phyloP scores from a whole-genome alignment of 2,888 invertebrate genomes.

The Leucoma salicis region DNA sequence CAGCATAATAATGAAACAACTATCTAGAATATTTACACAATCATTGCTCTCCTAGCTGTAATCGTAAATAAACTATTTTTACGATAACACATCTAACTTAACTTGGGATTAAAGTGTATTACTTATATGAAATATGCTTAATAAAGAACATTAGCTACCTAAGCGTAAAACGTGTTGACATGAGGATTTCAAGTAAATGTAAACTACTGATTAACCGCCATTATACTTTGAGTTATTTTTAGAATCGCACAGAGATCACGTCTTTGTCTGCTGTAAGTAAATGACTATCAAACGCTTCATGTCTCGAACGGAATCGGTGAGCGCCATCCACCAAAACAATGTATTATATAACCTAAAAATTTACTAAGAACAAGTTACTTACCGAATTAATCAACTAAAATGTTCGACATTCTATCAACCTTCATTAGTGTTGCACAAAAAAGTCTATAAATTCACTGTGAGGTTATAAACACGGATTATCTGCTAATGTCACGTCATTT shows the following conservation, averaged over 20 bases:
- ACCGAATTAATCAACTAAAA: conserved; percentile 56
- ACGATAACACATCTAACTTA: conserved; percentile 36
- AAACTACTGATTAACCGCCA: conserved; percentile 76
- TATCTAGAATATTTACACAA: conserved; percentile 30
- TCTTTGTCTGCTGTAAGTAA: conserved; percentile 76
- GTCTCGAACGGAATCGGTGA: conserved; percentile 33
- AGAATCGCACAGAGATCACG: conserved; percentile 77
- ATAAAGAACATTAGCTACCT: conserved; percentile 30
- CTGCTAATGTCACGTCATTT: conserved; percentile 65
- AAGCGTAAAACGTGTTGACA: conserved; percentile 34
- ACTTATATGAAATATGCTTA: conserved; percentile 29
- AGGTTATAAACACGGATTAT: conserved; percentile 62
- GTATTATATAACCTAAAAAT: conserved; percentile 62
- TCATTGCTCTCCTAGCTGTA: conserved; percentile 7
- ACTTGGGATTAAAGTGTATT: conserved; percentile 45
- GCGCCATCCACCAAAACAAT: conserved; percentile 56
- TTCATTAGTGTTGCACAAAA: conserved; percentile 52
- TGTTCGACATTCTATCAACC: conserved; percentile 59
- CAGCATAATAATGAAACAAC: conserved; percentile 12
- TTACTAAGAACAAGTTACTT: conserved; percentile 47
- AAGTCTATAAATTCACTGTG: conserved; percentile 48
- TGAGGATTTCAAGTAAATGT: conserved; percentile 62
- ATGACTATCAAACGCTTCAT: conserved; percentile 58
- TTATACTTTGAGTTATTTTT: conserved; percentile 72
- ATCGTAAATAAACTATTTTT: conserved; percentile 26